phyloP scores from a whole-genome alignment of 35 echinoderm and acorn worm species.

The Holothuria glaberrima region DNA sequence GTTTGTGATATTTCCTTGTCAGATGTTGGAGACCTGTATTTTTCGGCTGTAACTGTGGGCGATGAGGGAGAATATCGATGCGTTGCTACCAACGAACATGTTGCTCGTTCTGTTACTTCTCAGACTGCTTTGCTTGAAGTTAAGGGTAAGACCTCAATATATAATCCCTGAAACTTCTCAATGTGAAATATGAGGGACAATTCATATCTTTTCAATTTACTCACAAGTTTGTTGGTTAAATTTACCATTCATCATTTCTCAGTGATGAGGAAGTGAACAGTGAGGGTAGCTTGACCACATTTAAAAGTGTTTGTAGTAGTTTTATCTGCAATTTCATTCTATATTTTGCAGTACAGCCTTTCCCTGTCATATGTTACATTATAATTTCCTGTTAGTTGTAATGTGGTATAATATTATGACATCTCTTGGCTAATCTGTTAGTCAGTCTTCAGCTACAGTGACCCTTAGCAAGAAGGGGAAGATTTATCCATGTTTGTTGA shows the following conservation, averaged over 20 bases:
- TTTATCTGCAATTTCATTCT: not conserved
- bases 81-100: slow-evolving; percentile 84
- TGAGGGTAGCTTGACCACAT: not conserved
- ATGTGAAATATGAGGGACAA: not conserved
- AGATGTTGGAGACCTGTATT: slow-evolving; percentile 87
- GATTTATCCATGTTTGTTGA: too few relatives aligned
- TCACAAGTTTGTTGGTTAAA: too few relatives aligned
- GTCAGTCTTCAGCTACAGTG: too few relatives aligned
- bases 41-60: slow-evolving; percentile 65
- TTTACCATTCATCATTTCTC: too few relatives aligned
- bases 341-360: not conserved
- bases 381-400: too few relatives aligned
- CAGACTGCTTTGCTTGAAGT: slow-evolving; percentile 73
- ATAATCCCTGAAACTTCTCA: not conserved
- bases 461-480: too few relatives aligned
- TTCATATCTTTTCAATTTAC: not conserved
- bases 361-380: too few relatives aligned
- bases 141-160: slow-evolving; percentile 55
- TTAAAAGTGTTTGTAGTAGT: not conserved
- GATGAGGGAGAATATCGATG: slow-evolving; percentile 91
- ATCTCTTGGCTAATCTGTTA: too few relatives aligned
- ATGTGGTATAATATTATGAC: too few relatives aligned
- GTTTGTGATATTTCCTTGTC: not conserved
- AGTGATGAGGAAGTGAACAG: too few relatives aligned
- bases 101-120: slow-evolving; percentile 75